Evolutionary conservation across 2,888 invertebrate species (phyloP), one percentile per base, ranked within the genome.

Genomic region (Ecdyonurus torrentis): DNA sequence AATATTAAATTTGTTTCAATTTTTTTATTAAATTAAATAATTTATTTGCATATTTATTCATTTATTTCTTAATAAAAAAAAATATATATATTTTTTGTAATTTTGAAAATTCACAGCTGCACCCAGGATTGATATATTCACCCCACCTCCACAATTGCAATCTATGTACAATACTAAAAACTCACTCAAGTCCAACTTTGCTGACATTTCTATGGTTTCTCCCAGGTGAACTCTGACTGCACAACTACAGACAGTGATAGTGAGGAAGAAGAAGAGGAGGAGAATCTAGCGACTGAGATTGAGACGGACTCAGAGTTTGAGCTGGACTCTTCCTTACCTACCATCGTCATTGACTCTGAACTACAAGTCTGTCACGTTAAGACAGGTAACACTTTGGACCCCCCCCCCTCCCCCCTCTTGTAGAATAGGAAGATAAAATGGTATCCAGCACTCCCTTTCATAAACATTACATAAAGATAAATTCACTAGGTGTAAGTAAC

Each of bases 251-350:
- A 70, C 83, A 84, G 67, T 15, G 71, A 71, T 59, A 68, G 67
- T 18, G 68, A 69, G 5, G 70, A 70, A 2, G 70, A 70, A 25
- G 70, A 70, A 69, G 83, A 84, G 70, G 86, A 86, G 67, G 85
- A 86, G 68, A 91, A 91, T 70, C 91, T 91, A 5, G 91, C 90
- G 1, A 92, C 92, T 1, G 92, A 92, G 78, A 92, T 92, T 69
- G 91, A 91, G 60, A 92, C 92, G 0, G 92, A 93, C 76, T 92
- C 92, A 24, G 92, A 93, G 76, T 92, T 93, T 72, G 92, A 90
- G 67, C 86, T 55, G 20, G 55, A 55, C 55, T 55, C 55, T n/a
- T 55, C 55, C 5, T 55, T 55, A n/a, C 55, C 55, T 5, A 55
- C 55, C n/a, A 55, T 55, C n/a, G 5, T 55, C 7, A 55, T 55